Percentiles rank a stretch among this genome's conserved stretches.
These are phyloP conservation scores for Triplophysa yarkandensis DNA, from an alignment of 2,797 vertebrate species.

Conservation along the genomic window DNA sequence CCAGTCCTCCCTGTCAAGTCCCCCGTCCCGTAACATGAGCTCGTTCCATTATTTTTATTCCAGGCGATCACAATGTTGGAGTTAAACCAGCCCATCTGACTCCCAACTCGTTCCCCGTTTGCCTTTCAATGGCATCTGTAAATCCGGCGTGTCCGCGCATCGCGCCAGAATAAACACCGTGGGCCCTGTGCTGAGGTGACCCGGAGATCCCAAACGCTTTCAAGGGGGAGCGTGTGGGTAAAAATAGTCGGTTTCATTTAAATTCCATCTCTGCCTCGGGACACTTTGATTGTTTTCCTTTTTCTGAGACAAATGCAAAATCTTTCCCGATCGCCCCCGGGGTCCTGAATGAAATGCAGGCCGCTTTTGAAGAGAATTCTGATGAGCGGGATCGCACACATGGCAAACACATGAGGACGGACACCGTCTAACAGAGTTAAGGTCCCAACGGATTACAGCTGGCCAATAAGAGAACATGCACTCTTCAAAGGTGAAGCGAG, in stretches of 20 bases:
- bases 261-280: conserved; percentile 13
- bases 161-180: conserved; percentile 44
- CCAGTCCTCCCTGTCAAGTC: neutral
- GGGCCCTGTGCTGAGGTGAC: neutral
- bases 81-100: conserved; percentile 27
- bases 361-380: conserved; percentile 27
- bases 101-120: conserved; percentile 22
- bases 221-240: conserved; percentile 16
- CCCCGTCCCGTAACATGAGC: conserved; percentile 28
- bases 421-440: conserved; percentile 4
- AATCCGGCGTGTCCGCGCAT: conserved; percentile 31
- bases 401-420: neutral
- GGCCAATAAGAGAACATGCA: neutral
- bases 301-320: conserved; percentile 43
- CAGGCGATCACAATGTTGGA: conserved; percentile 23
- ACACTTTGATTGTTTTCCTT: conserved; percentile 43
- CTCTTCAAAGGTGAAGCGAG: conserved; percentile 1
- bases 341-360: conserved; percentile 25
- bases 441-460: neutral
- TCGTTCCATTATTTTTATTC: conserved; percentile 47
- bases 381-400: conserved; percentile 7
- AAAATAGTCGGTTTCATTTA: conserved; percentile 52
- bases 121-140: conserved; percentile 23
- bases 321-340: conserved; percentile 33
- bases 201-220: conserved; percentile 14